Evolutionary conservation across 1,140 invertebrate genomes (phyloP), one percentile per base, ranked within the genome.

Genomic region (Battus philenor): DNA sequence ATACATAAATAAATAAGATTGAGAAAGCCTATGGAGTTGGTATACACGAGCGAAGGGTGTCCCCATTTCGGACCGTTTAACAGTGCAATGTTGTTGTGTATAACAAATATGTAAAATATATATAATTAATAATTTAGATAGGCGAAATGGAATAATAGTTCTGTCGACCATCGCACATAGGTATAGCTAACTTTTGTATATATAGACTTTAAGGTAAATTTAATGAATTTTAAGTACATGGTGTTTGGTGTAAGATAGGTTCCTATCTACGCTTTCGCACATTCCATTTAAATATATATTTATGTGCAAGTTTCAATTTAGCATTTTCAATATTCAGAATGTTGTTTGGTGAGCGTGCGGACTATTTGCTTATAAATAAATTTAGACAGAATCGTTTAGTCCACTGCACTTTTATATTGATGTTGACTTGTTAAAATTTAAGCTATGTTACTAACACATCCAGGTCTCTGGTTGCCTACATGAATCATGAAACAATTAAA

Each of bases 191-290:
- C 59, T 59, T 64, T 59, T 84, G 77, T 81, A 81, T 57, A 84
- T 84, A 84, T 84, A 84, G 64, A 24, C 11, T 8, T n/a, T 76
- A 76, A 76, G 69, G 50, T 70, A 64, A 64, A 66, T 75, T 66
- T 70, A 67, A 56, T 54, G 47, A 67, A 55, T 73, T 69, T 46
- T 74, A 69, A 73, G 64, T 79, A 69, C 13, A 76, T 61, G 80
- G 77, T 84, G 77, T 84, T 84, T 71, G 80, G 80, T 84, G 74
- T 81, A 73, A 68, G 60, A 70, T 78, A 71, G 73, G 71, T 81
- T 68, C 80, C 77, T 84, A 80, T 84, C 75, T 76, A 67, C 47
- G 70, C 75, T 78, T 81, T 66, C 66, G 60, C 66, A 83, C 75
- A 59, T 68, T 76, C 63, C 67, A 67, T 61, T 67, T 27, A 22